These are phyloP conservation scores for Henricia sp. DNA, from an alignment of 53 echinoderm and acorn worm species.

Conservation along the genomic window DNA sequence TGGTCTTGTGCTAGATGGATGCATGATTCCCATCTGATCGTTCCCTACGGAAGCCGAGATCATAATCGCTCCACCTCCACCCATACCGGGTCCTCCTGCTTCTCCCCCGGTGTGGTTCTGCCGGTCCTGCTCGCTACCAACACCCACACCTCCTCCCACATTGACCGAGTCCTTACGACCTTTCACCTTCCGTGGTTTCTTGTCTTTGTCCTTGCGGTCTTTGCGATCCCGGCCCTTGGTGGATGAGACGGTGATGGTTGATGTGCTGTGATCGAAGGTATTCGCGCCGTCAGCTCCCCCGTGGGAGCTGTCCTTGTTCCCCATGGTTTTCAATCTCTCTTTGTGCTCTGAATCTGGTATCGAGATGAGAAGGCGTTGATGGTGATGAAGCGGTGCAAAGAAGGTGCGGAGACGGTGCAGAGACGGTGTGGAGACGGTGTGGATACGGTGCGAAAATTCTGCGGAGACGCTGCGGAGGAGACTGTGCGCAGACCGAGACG, in stretches of 20 bases:
- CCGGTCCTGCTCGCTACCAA: conserved; percentile 1
- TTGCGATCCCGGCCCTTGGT: conserved; percentile 59
- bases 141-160: neutral
- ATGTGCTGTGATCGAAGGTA: conserved; percentile 41
- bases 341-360: neutral
- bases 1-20: conserved; percentile 33
- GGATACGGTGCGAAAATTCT: no score
- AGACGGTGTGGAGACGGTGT: no score
- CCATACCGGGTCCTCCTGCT: conserved; percentile 9
- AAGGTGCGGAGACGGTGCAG: no score
- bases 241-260: conserved; percentile 53
- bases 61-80: conserved; percentile 14
- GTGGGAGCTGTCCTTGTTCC: conserved; percentile 67
- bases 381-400: no score
- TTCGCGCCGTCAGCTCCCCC: conserved; percentile 25
- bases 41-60: conserved; percentile 50
- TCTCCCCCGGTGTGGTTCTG: conserved; percentile 33
- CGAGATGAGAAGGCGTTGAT: no score
- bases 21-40: conserved; percentile 41
- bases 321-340: conserved; percentile 26
- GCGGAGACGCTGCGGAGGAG: no score
- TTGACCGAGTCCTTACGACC: conserved; percentile 43
- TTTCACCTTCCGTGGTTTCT: conserved; percentile 59
- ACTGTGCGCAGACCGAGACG: no score
- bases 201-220: conserved; percentile 69